phyloP scores from a whole-genome alignment of 2,797 vertebrate genomes.

The Cyclura pinguis region DNA sequence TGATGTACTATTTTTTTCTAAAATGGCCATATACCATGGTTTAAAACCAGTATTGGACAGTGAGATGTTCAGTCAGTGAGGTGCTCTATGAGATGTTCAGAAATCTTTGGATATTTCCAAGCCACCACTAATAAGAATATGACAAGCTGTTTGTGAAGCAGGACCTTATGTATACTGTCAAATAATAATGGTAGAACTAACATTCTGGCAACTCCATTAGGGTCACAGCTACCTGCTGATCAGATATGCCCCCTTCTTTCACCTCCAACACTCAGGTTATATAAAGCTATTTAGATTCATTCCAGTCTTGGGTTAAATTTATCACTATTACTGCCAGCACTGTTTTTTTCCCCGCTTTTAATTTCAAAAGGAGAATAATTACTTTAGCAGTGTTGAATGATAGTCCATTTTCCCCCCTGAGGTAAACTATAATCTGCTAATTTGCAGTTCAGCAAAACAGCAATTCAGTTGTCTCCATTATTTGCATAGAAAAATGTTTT shows the following conservation, averaged over 20 bases:
- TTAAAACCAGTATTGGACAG: neutral
- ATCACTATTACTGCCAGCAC: neutral
- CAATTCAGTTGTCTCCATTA: slow-evolving; percentile 24
- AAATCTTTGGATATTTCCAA: neutral
- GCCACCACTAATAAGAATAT: neutral
- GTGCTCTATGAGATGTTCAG: too few relatives aligned
- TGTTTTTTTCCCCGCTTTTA: neutral
- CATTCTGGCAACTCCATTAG: neutral
- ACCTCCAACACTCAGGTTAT: neutral
- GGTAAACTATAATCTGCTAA: slow-evolving; percentile 47
- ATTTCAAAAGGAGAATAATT: neutral
- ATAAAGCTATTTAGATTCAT: neutral
- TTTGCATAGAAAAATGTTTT: fast-evolving
- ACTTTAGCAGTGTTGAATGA: neutral
- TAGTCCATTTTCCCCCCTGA: slow-evolving; percentile 8
- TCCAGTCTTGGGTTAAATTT: neutral
- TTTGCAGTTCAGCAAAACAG: slow-evolving; percentile 13
- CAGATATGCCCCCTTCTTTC: neutral
- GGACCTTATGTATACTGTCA: neutral
- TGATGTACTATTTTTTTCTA: neutral
- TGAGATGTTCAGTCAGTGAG: neutral
- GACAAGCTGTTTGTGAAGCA: neutral
- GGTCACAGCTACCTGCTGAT: neutral
- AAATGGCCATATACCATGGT: neutral
- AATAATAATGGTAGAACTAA: neutral